A percentile compares a stretch with the other conserved stretches of the same genome.
phyloP scores from a whole-genome alignment of 1,140 invertebrate species.

The Apocrypta bakeri region DNA sequence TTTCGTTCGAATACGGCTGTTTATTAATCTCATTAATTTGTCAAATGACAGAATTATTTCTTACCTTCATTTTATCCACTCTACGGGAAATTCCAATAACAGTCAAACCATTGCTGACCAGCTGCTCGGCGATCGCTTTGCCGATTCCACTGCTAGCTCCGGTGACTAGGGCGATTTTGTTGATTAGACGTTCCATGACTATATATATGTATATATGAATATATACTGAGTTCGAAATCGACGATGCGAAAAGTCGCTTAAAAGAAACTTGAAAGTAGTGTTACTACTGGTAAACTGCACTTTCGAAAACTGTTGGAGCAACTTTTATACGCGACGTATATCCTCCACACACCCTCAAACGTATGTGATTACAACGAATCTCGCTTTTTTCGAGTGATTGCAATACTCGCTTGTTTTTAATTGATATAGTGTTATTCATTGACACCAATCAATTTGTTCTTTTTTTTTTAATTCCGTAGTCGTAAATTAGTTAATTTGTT shows the following conservation, averaged over 20 bases:
- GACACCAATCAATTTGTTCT: no score
- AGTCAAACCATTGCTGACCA: constrained; percentile 73
- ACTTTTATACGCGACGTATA: constrained; percentile 24
- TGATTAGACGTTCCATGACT: constrained; percentile 43
- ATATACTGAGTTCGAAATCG: neutral
- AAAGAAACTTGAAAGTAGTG: neutral
- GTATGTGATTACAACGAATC: neutral
- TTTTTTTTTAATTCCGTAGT: no score
- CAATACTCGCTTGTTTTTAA: neutral
- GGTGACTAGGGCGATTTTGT: constrained; percentile 48
- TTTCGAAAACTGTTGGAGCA: neutral
- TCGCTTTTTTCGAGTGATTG: neutral
- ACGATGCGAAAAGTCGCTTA: neutral
- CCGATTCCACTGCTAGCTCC: constrained; percentile 65
- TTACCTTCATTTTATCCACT: constrained; percentile 62
- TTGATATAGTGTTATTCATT: neutral
- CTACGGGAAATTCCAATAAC: constrained; percentile 74
- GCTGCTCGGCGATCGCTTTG: constrained; percentile 57
- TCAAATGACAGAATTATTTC: no score
- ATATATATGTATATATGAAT: neutral
- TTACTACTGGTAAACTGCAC: constrained; percentile 10
- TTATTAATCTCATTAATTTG: no score
- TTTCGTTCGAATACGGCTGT: no score
- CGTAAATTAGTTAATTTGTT: no score
- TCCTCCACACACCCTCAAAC: neutral